Conservation (phyloP, 2,113 vertebrate genomes). For the Antigone vipio region DNA sequence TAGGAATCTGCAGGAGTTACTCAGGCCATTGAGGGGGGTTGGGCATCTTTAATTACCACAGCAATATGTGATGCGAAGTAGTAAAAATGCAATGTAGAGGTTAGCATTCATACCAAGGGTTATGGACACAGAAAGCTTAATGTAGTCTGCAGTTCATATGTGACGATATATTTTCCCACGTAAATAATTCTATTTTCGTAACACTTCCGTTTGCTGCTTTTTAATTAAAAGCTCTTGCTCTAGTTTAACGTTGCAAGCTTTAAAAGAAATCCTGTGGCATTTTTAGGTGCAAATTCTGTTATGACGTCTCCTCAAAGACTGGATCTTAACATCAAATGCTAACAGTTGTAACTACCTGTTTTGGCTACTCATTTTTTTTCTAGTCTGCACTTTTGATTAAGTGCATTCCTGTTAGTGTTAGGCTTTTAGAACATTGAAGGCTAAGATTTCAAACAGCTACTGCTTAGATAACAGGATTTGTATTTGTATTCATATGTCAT, state of each 20-base stretch:
- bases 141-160: neutral
- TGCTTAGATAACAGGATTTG: neutral
- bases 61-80: neutral
- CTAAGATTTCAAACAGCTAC: neutral
- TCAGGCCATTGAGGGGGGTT: neutral
- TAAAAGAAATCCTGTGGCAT: neutral
- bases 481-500: neutral
- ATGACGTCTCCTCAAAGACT: neutral
- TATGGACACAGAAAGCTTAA: neutral
- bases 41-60: neutral
- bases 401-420: neutral
- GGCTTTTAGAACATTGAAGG: neutral
- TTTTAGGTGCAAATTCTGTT: neutral
- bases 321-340: neutral
- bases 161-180: neutral
- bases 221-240: neutral
- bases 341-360: neutral
- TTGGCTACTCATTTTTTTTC: neutral
- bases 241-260: neutral
- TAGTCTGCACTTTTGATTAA: neutral
- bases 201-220: neutral
- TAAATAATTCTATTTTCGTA: neutral
- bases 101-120: neutral
- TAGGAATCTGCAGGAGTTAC: neutral
- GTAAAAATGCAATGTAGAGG: neutral